These are phyloP conservation scores for Nesidiocoris tenuis DNA, from an alignment of 2,888 invertebrate species.

Conservation along the genomic window DNA sequence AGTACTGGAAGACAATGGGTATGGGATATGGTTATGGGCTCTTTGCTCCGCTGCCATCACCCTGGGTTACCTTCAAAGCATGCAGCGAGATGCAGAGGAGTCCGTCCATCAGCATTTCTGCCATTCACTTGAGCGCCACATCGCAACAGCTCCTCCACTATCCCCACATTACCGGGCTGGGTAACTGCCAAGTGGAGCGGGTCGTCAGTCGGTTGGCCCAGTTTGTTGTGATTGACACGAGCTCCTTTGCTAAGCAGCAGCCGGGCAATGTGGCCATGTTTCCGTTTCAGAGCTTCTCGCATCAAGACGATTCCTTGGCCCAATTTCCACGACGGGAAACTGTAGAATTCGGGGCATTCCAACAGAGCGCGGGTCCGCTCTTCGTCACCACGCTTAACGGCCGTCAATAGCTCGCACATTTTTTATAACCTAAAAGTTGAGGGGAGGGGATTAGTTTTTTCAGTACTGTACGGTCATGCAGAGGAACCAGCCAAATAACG, in stretches of 20 bases:
- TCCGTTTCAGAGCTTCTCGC: constrained; percentile 13
- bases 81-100: constrained; percentile 26
- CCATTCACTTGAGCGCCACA: constrained; percentile 18
- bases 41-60: too few species aligned
- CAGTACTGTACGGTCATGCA: too few species aligned
- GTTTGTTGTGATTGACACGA: constrained; percentile 28
- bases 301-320: constrained; percentile 24
- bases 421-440: too few species aligned
- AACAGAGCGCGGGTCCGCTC: constrained; percentile 12
- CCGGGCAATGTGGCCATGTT: constrained; percentile 18
- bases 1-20: too few species aligned
- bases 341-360: constrained; percentile 8
- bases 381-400: constrained; percentile 3
- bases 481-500: too few species aligned
- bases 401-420: constrained; percentile 19
- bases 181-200: constrained; percentile 18
- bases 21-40: too few species aligned
- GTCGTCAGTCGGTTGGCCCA: constrained; percentile 21
- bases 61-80: too few species aligned
- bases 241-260: constrained; percentile 29
- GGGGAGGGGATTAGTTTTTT: too few species aligned
- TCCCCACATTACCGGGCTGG: constrained; percentile 9
- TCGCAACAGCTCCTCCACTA: background rate
- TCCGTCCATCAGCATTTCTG: constrained; percentile 12
- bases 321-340: constrained; percentile 24